Base-by-base conservation (phyloP, 2,888 invertebrate genomes). In the Tupiocoris notatus region DNA sequence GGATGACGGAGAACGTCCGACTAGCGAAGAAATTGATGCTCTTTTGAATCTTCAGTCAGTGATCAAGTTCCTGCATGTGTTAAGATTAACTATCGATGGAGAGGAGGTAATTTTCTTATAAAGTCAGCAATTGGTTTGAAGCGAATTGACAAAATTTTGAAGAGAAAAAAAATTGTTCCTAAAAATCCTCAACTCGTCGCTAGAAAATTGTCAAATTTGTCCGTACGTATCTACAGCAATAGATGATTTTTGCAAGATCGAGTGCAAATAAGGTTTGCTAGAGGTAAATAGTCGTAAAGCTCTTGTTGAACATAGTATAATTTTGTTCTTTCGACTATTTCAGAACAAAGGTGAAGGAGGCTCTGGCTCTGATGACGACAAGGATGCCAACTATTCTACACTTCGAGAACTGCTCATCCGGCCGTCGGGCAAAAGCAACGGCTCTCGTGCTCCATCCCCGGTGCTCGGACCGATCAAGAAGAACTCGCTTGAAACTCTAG, bases 311-410 rank as follows among this genome's bases (percentile, higher is more conserved):
- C n/a, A 17, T 2, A 22, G 1, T 1, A 2, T 12, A 23, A 64
- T 23, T 25, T 66, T 66, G 54, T 39, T 68, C 39, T 73, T 21
- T 62, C 39, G 39, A n/a, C n/a, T n/a, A n/a, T 3, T 62, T 20
- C 58, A 76, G 76, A 68, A 56, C 63, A 73, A 75, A 58, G 74
- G 64, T 1, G 73, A 74, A 18, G 67, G 63, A 3, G 74, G 71
- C 1, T 54, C 17, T 23, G 61, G 59, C 21, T 64, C 73, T 2
- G 79, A 78, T 7, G 80, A 79, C n/a, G 79, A 80, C 1, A 91
- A 91, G 79, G 90, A 90, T n/a, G 90, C 90, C 20, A 91, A 90
- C 83, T 93, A 91, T 84, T 94, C 94, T 0, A 94, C 94, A 0
- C 85, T 94, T 12, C 85, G 94, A 0, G 93, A 94, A 82, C 84